A percentile compares a stretch with the other conserved stretches of the same genome.
Conservation (phyloP, 2,888 invertebrate genomes). For the Brachypalpus laphriformis region DNA sequence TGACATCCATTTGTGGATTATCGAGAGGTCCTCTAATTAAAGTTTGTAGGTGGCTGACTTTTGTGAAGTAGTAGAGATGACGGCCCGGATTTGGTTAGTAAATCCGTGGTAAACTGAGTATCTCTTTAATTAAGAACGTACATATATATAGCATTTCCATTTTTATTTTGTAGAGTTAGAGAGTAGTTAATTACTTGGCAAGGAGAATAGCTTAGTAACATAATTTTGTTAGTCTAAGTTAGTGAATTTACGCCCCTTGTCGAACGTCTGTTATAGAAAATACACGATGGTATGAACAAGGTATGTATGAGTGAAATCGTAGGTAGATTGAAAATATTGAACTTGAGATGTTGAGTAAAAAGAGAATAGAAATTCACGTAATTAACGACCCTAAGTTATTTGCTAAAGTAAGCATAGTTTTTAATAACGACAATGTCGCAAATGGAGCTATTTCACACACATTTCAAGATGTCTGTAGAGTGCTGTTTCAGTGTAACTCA, state of each 20-base stretch:
- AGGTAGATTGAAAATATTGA: too few species aligned
- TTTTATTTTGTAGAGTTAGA: not conserved
- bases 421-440: too few species aligned
- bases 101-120: not conserved
- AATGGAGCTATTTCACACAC: too few species aligned
- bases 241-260: not conserved
- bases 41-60: conserved; percentile 8
- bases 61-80: not conserved
- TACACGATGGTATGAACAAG: too few species aligned
- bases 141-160: not conserved
- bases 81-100: not conserved
- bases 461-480: too few species aligned
- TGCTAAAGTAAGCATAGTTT: too few species aligned
- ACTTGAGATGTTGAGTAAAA: too few species aligned
- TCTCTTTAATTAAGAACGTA: conserved; percentile 5
- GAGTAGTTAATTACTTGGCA: not conserved
- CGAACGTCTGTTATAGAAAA: too few species aligned
- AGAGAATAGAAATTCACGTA: too few species aligned
- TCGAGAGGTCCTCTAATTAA: conserved; percentile 20
- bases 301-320: too few species aligned
- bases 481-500: too few species aligned
- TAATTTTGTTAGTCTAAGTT: not conserved
- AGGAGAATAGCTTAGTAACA: not conserved
- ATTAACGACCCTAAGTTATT: too few species aligned
- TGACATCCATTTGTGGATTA: conserved; percentile 33